Conservation (phyloP, 2,113 vertebrate species). For the Pangasianodon hypophthalmus region DNA sequence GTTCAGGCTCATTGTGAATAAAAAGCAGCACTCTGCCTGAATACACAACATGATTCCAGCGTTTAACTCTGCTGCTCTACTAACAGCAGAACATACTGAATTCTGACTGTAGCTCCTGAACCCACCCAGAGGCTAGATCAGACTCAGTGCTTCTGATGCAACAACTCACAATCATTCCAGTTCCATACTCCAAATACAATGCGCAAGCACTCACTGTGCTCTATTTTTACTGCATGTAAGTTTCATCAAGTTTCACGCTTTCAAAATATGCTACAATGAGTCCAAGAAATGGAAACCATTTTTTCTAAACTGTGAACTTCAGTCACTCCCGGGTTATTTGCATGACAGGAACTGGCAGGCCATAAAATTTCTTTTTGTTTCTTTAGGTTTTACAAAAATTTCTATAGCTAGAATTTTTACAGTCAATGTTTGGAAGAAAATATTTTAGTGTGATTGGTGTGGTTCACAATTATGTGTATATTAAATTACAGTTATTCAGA, state of each 20-base stretch:
- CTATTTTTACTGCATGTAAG: slow-evolving; percentile 10
- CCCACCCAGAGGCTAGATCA: slow-evolving; percentile 10
- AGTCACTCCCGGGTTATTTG: background rate
- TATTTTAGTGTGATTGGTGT: background rate
- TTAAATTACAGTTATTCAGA: background rate
- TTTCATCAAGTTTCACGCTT: background rate
- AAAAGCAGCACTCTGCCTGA: background rate
- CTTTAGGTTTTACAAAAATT: background rate
- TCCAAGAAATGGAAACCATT: background rate
- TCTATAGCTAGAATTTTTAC: background rate
- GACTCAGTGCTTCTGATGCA: slow-evolving; percentile 45
- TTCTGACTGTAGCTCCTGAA: slow-evolving; percentile 41
- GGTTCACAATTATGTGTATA: background rate
- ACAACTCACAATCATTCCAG: slow-evolving; percentile 34
- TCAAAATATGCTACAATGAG: background rate
- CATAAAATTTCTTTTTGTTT: background rate
- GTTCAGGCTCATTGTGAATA: background rate
- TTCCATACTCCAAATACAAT: background rate
- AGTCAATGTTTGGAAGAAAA: background rate
- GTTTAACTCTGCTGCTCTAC: slow-evolving; percentile 29
- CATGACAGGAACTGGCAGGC: background rate
- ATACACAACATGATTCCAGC: background rate
- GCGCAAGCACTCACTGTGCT: background rate
- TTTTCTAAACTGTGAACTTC: background rate
- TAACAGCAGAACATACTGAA: slow-evolving; percentile 23